A percentile compares a stretch with the other conserved stretches of the same genome.
phyloP scores from a whole-genome alignment of 2,113 vertebrate genomes.

The Callaeas wilsoni region DNA sequence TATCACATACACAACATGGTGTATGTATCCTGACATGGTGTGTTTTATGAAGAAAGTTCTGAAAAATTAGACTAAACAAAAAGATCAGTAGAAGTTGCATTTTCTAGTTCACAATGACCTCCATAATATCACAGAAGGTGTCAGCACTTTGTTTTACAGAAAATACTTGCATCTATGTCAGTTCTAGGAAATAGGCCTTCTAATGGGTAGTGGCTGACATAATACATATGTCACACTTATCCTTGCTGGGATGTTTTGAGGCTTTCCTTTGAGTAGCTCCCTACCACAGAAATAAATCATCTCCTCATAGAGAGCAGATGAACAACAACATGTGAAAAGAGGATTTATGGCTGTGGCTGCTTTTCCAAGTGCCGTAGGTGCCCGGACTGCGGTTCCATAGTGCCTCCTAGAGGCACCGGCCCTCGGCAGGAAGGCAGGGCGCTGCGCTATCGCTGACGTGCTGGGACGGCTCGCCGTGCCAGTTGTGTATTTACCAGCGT shows the following conservation, averaged over 20 bases:
- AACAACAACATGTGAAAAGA: slow-evolving; percentile 44
- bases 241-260: slow-evolving; percentile 55
- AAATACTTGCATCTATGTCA: slow-evolving; percentile 33
- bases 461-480: background rate
- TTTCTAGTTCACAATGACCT: slow-evolving; percentile 13
- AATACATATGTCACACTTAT: slow-evolving; percentile 54
- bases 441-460: background rate
- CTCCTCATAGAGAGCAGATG: slow-evolving; percentile 26
- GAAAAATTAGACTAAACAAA: background rate
- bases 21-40: background rate
- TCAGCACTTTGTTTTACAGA: slow-evolving; percentile 19
- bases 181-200: slow-evolving; percentile 48
- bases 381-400: slow-evolving; percentile 8
- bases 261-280: slow-evolving; percentile 56
- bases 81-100: background rate
- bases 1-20: background rate
- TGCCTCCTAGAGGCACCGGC: slow-evolving; percentile 51
- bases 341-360: slow-evolving; percentile 40
- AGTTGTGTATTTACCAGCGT: background rate
- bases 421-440: background rate
- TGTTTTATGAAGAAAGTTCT: background rate
- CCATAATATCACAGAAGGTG: background rate
- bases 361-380: background rate
- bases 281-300: slow-evolving; percentile 60
- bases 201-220: slow-evolving; percentile 43